Conservation (phyloP, 2,797 vertebrate species). For the Onychomys torridus region DNA sequence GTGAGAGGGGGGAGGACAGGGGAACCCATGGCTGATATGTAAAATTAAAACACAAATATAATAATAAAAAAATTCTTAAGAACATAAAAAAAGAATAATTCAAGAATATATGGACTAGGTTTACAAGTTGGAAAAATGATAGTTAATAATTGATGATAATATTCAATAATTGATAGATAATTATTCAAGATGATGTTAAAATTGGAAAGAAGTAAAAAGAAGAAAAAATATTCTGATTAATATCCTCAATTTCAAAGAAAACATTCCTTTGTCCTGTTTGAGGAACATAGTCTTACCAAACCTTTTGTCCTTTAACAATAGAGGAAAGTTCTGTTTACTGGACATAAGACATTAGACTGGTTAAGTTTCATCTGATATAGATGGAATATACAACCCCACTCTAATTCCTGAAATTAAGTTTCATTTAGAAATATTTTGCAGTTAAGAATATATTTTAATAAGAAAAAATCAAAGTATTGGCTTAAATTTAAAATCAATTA, state of each 20-base stretch:
- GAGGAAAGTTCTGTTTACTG: not conserved
- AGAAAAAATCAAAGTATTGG: conserved; percentile 40
- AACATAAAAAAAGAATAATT: not conserved
- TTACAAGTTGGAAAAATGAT: not conserved
- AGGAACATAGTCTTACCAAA: not conserved
- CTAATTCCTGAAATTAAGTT: conserved; percentile 1
- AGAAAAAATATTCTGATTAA: not conserved
- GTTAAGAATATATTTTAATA: not conserved
- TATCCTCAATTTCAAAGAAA: not conserved
- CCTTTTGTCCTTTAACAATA: not conserved
- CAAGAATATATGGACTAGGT: not conserved
- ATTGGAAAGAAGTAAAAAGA: not conserved
- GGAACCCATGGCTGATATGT: too few species aligned
- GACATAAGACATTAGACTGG: not conserved
- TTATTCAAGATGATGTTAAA: not conserved
- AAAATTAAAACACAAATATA: too few species aligned
- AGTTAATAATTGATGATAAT: not conserved
- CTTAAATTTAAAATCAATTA: conserved; percentile 48
- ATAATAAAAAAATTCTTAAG: too few species aligned
- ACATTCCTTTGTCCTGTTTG: not conserved
- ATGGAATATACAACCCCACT: not conserved
- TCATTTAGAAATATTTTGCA: not conserved
- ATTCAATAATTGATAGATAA: not conserved
- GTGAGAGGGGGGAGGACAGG: too few species aligned
- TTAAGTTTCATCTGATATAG: not conserved